Evolutionary conservation across 2,797 vertebrate genomes (phyloP).

Genomic region (Bradypodion ventrale): DNA sequence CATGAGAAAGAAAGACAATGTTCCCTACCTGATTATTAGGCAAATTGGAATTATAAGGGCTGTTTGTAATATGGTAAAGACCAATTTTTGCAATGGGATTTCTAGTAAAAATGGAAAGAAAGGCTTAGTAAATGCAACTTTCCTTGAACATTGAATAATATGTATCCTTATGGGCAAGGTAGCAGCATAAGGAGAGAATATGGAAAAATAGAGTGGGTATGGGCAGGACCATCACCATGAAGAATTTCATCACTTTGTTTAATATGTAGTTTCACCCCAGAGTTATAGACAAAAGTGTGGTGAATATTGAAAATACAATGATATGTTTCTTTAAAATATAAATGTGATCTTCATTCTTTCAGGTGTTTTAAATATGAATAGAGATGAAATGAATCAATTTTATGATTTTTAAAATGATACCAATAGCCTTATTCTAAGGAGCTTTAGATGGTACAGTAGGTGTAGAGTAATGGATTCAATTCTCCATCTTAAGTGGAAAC

Average conservation of each 20-base stretch:
- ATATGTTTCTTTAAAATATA: background rate
- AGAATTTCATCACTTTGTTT: background rate
- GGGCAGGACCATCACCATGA: background rate
- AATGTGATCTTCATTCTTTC: background rate
- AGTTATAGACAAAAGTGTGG: background rate
- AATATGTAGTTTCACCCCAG: background rate
- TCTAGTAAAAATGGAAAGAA: background rate
- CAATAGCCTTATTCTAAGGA: background rate
- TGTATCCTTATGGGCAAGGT: background rate
- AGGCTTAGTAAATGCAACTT: background rate
- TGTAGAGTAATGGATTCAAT: too few species aligned
- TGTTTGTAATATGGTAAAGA: background rate
- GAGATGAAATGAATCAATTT: background rate
- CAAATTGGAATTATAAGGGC: background rate
- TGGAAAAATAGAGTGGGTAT: background rate
- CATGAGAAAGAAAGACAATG: background rate
- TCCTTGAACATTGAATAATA: background rate
- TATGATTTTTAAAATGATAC: background rate
- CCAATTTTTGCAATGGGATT: background rate
- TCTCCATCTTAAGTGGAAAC: too few species aligned
- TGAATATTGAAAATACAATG: background rate
- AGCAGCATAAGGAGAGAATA: background rate
- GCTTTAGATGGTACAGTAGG: background rate
- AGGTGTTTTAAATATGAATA: background rate
- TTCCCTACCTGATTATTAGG: background rate